phyloP scores from a whole-genome alignment of 2,888 invertebrate species.

The Cheilosia variabilis region DNA sequence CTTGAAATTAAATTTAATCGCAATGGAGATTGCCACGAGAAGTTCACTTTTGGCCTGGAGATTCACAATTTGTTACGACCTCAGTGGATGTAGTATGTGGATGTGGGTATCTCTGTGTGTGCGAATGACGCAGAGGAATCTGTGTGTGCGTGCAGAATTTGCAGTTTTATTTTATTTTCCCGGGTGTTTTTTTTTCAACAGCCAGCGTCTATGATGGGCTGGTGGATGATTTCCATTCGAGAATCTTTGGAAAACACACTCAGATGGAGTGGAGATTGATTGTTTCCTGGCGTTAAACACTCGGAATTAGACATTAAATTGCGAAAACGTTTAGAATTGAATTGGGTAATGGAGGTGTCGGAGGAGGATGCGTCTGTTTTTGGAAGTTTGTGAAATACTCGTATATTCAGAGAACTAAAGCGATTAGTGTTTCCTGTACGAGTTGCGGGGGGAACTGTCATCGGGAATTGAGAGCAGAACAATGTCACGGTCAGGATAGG shows the following conservation, averaged over 20 bases:
- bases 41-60: conserved; percentile 56
- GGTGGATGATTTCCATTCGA: conserved; percentile 26
- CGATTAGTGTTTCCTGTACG: background rate
- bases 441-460: background rate
- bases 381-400: background rate
- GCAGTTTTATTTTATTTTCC: conserved; percentile 37
- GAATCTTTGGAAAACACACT: conserved; percentile 36
- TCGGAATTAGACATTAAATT: conserved; percentile 54
- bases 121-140: background rate
- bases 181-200: conserved; percentile 36
- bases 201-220: conserved; percentile 42
- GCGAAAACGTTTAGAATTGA: conserved; percentile 46
- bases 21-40: conserved; percentile 59
- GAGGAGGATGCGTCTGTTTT: conserved; percentile 25
- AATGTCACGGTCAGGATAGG: too few species aligned
- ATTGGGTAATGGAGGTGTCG: conserved; percentile 7
- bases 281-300: conserved; percentile 66
- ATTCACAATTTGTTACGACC: conserved; percentile 31
- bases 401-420: background rate
- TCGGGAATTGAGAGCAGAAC: background rate
- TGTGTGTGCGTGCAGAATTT: conserved; percentile 37
- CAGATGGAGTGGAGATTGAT: conserved; percentile 45
- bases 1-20: conserved; percentile 75
- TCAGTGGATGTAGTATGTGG: background rate
- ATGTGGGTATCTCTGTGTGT: background rate